Percentiles rank a stretch among this genome's conserved stretches.
These are phyloP conservation scores for Rhagoletis zephyria DNA, from an alignment of 1,140 invertebrate species.

Conservation along the genomic window DNA sequence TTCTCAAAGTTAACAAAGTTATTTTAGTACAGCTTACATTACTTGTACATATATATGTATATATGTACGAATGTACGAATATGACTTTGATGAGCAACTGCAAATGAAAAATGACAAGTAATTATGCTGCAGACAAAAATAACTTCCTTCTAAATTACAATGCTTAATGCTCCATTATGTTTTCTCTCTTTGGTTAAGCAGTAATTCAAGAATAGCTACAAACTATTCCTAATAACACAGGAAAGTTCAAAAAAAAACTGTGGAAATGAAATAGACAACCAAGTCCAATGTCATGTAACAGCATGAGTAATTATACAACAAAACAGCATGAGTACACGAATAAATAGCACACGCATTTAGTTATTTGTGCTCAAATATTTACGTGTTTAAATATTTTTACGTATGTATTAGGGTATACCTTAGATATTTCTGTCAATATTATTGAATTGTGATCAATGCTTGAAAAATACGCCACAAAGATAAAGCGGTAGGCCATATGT, in stretches of 20 bases:
- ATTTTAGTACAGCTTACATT: too few relatives aligned
- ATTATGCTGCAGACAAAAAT: neutral
- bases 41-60: neutral
- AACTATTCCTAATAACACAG: neutral
- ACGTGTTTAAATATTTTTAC: too few relatives aligned
- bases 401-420: too few relatives aligned
- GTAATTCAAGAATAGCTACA: neutral
- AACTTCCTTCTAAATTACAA: neutral
- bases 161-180: neutral
- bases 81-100: neutral
- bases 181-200: neutral
- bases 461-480: too few relatives aligned
- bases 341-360: too few relatives aligned
- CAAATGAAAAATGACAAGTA: neutral
- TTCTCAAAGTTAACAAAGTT: too few relatives aligned
- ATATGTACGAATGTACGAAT: neutral
- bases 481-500: too few relatives aligned
- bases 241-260: neutral
- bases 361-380: too few relatives aligned
- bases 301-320: slow-evolving; percentile 3
- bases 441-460: too few relatives aligned
- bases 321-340: too few relatives aligned
- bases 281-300: neutral
- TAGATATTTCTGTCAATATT: too few relatives aligned
- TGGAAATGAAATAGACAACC: neutral